Percentiles rank a stretch among this genome's conserved stretches.
These are phyloP conservation scores for Sinocyclocheilus anophthalmus DNA, from an alignment of 2,113 vertebrate genomes.

Conservation along the genomic window DNA sequence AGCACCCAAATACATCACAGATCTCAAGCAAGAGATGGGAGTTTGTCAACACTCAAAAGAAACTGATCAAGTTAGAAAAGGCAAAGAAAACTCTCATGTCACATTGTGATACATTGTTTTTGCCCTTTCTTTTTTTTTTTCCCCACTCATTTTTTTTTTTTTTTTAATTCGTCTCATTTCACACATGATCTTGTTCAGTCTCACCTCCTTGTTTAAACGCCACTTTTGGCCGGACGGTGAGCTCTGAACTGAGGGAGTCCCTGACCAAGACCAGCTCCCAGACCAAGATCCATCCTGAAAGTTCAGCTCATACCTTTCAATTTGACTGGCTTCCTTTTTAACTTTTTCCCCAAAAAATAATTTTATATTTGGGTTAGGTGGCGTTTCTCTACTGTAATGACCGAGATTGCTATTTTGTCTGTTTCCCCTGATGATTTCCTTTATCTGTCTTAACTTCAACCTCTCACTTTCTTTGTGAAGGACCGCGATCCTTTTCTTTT, in stretches of 20 bases:
- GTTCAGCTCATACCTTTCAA: not conserved
- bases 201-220: not conserved
- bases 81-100: conserved; percentile 49
- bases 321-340: not conserved
- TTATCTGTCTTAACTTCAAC: not conserved
- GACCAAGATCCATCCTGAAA: conserved; percentile 7
- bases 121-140: conserved; percentile 30
- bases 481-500: conserved; percentile 54
- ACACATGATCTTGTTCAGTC: conserved; percentile 8
- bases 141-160: conserved; percentile 24
- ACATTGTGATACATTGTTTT: conserved; percentile 61
- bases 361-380: conserved; percentile 4
- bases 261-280: too few relatives aligned
- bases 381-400: conserved; percentile 15
- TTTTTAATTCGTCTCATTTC: conserved; percentile 29
- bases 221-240: not conserved
- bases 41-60: conserved; percentile 56
- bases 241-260: not conserved
- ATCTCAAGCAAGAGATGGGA: not conserved
- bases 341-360: not conserved
- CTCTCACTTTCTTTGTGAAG: conserved; percentile 55
- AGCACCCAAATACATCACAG: conserved; percentile 24
- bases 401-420: conserved; percentile 46
- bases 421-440: not conserved
- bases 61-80: conserved; percentile 63